phyloP scores from a whole-genome alignment of 2,888 invertebrate genomes.

The Athrips mouffetella region DNA sequence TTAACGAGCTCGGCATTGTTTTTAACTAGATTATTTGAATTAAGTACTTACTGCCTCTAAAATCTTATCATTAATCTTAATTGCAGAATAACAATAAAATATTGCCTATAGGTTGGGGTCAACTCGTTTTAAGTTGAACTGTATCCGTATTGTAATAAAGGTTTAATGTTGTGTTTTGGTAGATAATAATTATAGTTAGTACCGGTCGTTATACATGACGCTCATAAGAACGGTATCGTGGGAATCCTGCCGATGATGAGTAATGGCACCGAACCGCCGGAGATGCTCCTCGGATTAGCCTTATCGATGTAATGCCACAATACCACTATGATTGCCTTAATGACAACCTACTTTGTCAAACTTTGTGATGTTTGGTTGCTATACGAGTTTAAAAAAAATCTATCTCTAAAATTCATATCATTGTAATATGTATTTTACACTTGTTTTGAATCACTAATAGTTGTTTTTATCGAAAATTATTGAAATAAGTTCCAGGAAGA shows the following conservation, averaged over 20 bases:
- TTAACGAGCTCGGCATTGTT: slow-evolving; percentile 51
- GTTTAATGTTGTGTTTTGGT: slow-evolving; percentile 42
- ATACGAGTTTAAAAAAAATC: no score
- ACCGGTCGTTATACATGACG: slow-evolving; percentile 63
- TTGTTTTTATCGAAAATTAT: no score
- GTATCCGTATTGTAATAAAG: slow-evolving; percentile 41
- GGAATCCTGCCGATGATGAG: slow-evolving; percentile 67
- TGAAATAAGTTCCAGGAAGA: no score
- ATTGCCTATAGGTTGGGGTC: slow-evolving; percentile 52
- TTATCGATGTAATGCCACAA: slow-evolving; percentile 30
- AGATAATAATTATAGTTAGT: slow-evolving; percentile 60
- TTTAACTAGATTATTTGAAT: slow-evolving; percentile 74
- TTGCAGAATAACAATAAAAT: slow-evolving; percentile 77
- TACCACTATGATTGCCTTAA: slow-evolving; percentile 13
- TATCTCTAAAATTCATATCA: no score
- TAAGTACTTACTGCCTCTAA: slow-evolving; percentile 73
- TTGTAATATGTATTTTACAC: no score
- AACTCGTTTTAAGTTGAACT: slow-evolving; percentile 43
- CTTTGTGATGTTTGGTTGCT: no score
- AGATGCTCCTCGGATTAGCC: slow-evolving; percentile 43
- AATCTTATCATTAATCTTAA: slow-evolving; percentile 78
- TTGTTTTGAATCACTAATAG: no score
- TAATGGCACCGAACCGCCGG: slow-evolving; percentile 37
- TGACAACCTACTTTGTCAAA: slow-evolving; percentile 15
- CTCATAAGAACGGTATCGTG: slow-evolving; percentile 75